Conservation (phyloP, 2,888 invertebrate genomes). For the Loripinus fragilis region DNA sequence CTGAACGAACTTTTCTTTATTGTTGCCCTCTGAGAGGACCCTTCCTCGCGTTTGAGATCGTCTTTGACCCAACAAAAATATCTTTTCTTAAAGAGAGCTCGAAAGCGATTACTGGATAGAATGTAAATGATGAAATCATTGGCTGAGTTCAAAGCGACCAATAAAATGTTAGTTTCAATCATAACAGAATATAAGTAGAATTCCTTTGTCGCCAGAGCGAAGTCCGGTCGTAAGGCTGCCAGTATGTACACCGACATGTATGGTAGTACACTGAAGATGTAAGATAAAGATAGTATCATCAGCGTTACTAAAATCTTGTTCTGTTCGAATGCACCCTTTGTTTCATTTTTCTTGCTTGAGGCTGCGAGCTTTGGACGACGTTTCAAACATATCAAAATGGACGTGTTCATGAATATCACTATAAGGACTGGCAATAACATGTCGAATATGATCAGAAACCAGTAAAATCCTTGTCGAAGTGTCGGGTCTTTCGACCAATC, state of each 20-base stretch:
- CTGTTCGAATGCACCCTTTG: neutral
- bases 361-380: neutral
- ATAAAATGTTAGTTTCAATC: neutral
- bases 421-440: conserved; percentile 8
- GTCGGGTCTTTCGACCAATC: neutral
- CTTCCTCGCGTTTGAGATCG: neutral
- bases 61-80: neutral
- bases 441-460: conserved; percentile 7
- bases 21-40: neutral
- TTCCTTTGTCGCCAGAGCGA: neutral
- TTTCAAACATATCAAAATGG: conserved; percentile 10
- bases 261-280: conserved; percentile 3
- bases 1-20: neutral
- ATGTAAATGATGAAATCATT: conserved; percentile 7
- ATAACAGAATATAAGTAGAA: conserved; percentile 10
- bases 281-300: conserved; percentile 1
- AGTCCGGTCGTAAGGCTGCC: neutral
- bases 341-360: neutral
- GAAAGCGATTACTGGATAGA: conserved; percentile 1
- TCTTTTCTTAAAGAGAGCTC: neutral
- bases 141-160: neutral
- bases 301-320: neutral
- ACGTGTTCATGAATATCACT: neutral
- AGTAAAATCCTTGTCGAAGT: neutral
- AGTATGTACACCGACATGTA: conserved; percentile 11